Evolutionary conservation across 2,888 invertebrate species (phyloP).

Genomic region (Cyaniris semiargus): DNA sequence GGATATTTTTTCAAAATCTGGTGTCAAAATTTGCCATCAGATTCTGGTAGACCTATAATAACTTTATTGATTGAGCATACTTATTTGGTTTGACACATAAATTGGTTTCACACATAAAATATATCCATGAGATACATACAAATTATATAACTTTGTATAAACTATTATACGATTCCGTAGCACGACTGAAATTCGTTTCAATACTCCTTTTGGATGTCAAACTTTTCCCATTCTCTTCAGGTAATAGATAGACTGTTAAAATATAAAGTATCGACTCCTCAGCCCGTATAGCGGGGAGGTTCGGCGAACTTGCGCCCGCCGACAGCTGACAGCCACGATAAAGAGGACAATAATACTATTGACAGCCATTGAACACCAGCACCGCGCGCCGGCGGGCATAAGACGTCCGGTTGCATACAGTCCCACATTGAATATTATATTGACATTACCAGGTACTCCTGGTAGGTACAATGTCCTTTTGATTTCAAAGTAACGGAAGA

Average conservation of each 20-base stretch:
- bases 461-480: background rate
- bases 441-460: background rate
- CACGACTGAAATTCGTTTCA: background rate
- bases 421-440: background rate
- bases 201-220: background rate
- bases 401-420: background rate
- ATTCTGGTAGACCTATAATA: too few relatives aligned
- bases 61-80: too few relatives aligned
- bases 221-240: background rate
- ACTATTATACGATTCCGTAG: background rate
- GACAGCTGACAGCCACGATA: slow-evolving; percentile 11
- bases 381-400: background rate
- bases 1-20: too few relatives aligned
- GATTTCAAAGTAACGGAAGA: background rate
- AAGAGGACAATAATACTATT: slow-evolving; percentile 20
- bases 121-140: too few relatives aligned
- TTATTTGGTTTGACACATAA: too few relatives aligned
- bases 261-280: background rate
- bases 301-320: slow-evolving; percentile 15
- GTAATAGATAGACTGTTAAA: background rate
- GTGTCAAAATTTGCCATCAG: too few relatives aligned
- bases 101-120: too few relatives aligned
- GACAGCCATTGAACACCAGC: slow-evolving; percentile 19
- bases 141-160: too few relatives aligned
- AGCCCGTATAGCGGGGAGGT: slow-evolving; percentile 27